Base-by-base conservation (phyloP, 2,797 vertebrate species). In the Coilia nasus region DNA sequence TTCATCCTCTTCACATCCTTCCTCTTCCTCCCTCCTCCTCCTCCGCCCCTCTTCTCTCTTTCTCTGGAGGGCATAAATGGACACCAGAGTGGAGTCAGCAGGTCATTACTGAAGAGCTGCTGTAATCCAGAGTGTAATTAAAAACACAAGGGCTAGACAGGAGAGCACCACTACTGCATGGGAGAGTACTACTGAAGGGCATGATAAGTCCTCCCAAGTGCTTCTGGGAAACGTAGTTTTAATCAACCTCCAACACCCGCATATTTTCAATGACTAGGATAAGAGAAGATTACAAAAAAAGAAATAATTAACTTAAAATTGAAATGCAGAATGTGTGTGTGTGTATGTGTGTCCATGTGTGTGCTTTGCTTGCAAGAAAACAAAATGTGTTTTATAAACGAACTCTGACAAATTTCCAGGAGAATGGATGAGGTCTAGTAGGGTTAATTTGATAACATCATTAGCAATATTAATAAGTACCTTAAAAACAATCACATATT, bases 41-140 rank as follows among this genome's bases (percentile, higher is more conserved):
- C 87, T 6, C 28, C 15, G 1, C 67, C 25, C 25, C 67, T 64
- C 54, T 47, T 67, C 86, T 83, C n/a, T 85, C 86, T 87, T 87
- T 56, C 25, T 60, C 62, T 56, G 59, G 3, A 50, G 4, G 78
- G n/a, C 50, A 60, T 84, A 31, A 60, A 47, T 82, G 56, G 84
- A 59, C 14, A 21, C 86, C 82, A 47, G 31, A 82, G 60, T 67
- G 86, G 71, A 54, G 85, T 88, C 86, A 89, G 87, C 87, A 87
- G 87, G 87, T 91, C 89, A 90, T 88, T 80, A 85, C 85, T 83
- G 56, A 83, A 88, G 85, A 91, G 83, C 89, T 21, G 89, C 83
- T 88, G 83, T 92, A 93, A 91, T 93, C 90, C 89, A 85, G 87
- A 90, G 88, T 89, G 93, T 93, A 94, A 94, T 93, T 93, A 92